These are phyloP conservation scores for Corynorhinus townsendii DNA, from an alignment of 2,113 vertebrate species.

Conservation along the genomic window DNA sequence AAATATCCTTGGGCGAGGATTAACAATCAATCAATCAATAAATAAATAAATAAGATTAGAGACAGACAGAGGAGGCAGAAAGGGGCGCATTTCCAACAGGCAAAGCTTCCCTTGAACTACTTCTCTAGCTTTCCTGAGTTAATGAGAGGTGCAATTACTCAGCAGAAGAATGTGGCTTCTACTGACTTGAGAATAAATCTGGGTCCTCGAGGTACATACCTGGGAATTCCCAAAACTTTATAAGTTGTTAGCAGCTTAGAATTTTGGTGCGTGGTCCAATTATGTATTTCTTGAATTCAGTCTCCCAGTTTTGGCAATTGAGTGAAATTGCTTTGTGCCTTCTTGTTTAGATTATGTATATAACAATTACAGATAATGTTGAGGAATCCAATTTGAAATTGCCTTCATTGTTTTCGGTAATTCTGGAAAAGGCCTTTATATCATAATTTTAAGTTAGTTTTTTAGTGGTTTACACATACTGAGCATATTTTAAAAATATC, in stretches of 20 bases:
- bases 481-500: background rate
- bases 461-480: background rate
- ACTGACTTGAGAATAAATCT: background rate
- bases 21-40: no score
- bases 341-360: background rate
- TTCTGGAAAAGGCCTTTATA: background rate
- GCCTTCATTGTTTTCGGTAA: background rate
- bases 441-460: background rate
- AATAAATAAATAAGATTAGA: background rate
- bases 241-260: background rate
- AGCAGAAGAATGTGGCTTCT: background rate
- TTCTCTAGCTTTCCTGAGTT: background rate
- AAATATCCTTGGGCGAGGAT: no score
- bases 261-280: background rate
- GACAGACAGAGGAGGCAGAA: background rate
- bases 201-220: background rate
- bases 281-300: background rate
- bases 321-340: background rate
- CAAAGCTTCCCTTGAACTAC: background rate
- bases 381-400: background rate
- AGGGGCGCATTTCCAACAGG: background rate
- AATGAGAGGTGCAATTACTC: background rate
- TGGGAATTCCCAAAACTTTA: background rate
- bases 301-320: background rate
- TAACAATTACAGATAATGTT: background rate